phyloP scores from a whole-genome alignment of 2,113 vertebrate genomes.

The Ammodytes marinus region DNA sequence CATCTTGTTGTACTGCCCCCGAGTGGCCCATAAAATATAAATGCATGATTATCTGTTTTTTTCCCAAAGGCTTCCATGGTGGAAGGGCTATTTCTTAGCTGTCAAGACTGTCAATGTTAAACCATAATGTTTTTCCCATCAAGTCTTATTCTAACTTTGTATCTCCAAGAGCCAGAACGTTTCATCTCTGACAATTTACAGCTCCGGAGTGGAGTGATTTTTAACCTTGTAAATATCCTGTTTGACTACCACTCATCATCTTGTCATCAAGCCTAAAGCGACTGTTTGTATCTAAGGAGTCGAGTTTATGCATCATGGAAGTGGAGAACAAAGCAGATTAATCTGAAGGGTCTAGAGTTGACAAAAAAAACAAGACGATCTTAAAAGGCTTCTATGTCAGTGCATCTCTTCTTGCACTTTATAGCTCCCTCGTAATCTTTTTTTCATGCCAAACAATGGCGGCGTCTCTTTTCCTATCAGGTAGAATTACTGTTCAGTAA shows the following conservation, averaged over 20 bases:
- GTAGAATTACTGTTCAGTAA: conserved; percentile 40
- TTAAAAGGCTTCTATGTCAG: conserved; percentile 17
- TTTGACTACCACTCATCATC: conserved; percentile 30
- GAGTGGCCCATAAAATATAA: too few relatives aligned
- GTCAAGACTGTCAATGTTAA: background rate
- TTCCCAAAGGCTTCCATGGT: too few relatives aligned
- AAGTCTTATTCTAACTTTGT: background rate
- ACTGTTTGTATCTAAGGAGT: conserved; percentile 53
- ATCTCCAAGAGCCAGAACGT: background rate
- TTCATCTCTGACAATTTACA: background rate
- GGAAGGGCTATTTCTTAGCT: background rate
- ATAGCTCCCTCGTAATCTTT: conserved; percentile 12
- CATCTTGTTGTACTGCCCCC: too few relatives aligned
- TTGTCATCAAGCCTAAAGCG: conserved; percentile 47
- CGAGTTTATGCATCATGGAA: conserved; percentile 46
- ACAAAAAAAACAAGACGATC: conserved; percentile 25
- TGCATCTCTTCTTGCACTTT: conserved; percentile 20
- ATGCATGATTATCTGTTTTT: too few relatives aligned
- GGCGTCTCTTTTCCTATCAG: background rate
- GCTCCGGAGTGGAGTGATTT: conserved; percentile 18
- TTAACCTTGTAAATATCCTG: too few relatives aligned
- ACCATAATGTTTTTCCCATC: background rate
- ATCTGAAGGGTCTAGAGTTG: background rate
- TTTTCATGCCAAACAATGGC: background rate
- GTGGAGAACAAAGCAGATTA: conserved; percentile 33